phyloP scores from a whole-genome alignment of 2,797 vertebrate genomes.

The Acanthiza pusilla region DNA sequence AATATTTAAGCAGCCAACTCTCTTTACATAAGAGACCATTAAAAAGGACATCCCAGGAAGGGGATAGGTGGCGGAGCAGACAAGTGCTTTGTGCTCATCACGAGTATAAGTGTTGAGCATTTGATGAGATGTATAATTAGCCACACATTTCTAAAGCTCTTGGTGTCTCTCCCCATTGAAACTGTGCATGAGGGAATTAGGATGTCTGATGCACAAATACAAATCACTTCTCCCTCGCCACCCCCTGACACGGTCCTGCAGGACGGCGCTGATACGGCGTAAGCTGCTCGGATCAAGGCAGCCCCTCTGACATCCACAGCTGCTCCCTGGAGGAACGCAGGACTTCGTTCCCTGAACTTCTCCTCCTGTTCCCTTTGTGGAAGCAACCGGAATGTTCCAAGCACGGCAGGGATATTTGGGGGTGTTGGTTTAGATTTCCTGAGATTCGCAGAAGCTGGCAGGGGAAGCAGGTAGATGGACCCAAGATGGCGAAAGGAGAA shows the following conservation, averaged over 20 bases:
- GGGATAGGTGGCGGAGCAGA: conserved; percentile 36
- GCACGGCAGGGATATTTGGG: fast-evolving
- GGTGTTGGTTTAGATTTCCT: too few species aligned
- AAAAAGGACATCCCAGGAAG: conserved; percentile 36
- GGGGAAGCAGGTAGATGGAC: too few species aligned
- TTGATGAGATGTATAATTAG: conserved; percentile 69
- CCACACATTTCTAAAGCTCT: conserved; percentile 51
- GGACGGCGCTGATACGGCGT: neutral
- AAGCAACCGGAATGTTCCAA: neutral
- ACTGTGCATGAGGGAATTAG: conserved; percentile 43
- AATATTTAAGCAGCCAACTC: conserved; percentile 31
- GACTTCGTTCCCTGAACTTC: neutral
- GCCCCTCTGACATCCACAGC: neutral
- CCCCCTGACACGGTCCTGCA: neutral
- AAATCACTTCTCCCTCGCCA: neutral
- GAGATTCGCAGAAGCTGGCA: too few species aligned
- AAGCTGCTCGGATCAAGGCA: neutral
- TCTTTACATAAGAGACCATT: conserved; percentile 46
- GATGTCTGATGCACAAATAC: conserved; percentile 49
- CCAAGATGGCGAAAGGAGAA: too few species aligned
- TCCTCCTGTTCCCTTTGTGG: fast-evolving
- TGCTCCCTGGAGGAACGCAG: neutral
- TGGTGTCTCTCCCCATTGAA: conserved; percentile 45
- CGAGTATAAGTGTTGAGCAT: conserved; percentile 27
- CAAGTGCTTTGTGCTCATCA: conserved; percentile 58